A percentile compares a stretch with the other conserved stretches of the same genome.
phyloP scores from a whole-genome alignment of 2,888 invertebrate genomes.

The Oxyscelio sp. region DNA sequence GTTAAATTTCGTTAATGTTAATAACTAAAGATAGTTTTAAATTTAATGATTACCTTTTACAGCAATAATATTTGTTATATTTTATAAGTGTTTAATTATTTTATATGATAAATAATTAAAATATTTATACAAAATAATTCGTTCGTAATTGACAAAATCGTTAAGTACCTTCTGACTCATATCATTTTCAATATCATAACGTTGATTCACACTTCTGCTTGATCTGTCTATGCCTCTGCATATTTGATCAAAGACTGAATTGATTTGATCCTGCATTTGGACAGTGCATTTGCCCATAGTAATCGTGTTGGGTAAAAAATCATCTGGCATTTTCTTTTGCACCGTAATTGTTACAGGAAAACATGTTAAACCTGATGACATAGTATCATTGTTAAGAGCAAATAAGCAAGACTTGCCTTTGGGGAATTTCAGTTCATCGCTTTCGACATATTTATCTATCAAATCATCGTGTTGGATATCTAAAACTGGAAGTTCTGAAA shows the following conservation, averaged over 20 bases:
- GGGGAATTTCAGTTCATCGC: conserved; percentile 89
- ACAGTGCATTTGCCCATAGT: conserved; percentile 83
- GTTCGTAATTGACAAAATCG: too few species aligned
- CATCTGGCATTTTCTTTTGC: conserved; percentile 90
- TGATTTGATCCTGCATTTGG: conserved; percentile 90
- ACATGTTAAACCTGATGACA: conserved; percentile 89
- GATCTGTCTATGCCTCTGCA: conserved; percentile 87
- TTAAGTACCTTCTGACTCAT: conserved; percentile 86
- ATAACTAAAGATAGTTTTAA: too few species aligned
- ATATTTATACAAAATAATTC: too few species aligned
- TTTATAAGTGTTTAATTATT: too few species aligned
- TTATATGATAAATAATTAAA: too few species aligned
- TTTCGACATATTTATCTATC: conserved; percentile 86
- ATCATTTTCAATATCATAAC: conserved; percentile 89
- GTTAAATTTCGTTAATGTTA: too few species aligned
- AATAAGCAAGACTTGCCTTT: conserved; percentile 92
- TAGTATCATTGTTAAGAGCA: conserved; percentile 90
- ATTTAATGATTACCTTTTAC: too few species aligned
- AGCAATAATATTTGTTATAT: too few species aligned
- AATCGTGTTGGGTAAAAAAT: conserved; percentile 90
- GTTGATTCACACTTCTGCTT: conserved; percentile 91
- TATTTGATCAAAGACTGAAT: conserved; percentile 89
- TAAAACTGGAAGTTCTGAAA: conserved; percentile 90
- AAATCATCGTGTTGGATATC: conserved; percentile 91
- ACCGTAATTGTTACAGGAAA: conserved; percentile 90